These are phyloP conservation scores for Poecilobothrus nobilitatus DNA, from an alignment of 2,888 invertebrate genomes.

Conservation along the genomic window DNA sequence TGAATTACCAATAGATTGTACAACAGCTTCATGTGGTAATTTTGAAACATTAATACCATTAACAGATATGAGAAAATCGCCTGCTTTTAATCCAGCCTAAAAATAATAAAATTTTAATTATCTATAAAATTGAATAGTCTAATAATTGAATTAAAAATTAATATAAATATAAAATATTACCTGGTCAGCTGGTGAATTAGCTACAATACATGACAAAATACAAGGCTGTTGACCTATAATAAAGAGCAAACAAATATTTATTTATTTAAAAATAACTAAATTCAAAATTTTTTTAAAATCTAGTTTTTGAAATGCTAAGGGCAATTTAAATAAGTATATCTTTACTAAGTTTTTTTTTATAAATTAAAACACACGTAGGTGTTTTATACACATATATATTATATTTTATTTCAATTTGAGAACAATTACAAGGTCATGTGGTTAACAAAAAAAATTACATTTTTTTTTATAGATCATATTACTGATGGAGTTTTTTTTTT, in stretches of 20 bases:
- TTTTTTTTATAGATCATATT: background rate
- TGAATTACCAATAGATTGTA: slow-evolving; percentile 79
- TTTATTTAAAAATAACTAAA: background rate
- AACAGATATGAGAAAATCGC: slow-evolving; percentile 86
- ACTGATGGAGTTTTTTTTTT: background rate
- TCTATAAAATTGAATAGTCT: too few species aligned
- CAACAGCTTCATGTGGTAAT: slow-evolving; percentile 87
- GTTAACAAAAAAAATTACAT: background rate
- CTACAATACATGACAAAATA: slow-evolving; percentile 85
- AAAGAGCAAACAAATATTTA: background rate
- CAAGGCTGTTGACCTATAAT: slow-evolving; percentile 75
- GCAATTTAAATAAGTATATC: background rate
- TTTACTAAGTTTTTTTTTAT: too few species aligned
- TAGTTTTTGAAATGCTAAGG: background rate
- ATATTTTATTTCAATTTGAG: too few species aligned
- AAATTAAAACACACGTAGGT: background rate
- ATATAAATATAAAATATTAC: background rate
- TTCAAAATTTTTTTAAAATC: background rate
- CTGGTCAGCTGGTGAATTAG: slow-evolving; percentile 80
- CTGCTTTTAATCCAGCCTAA: slow-evolving; percentile 74
- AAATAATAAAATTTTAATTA: background rate
- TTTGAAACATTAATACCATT: slow-evolving; percentile 88
- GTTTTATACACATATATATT: background rate
- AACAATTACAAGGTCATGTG: background rate
- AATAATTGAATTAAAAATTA: too few species aligned